Percentiles rank a stretch among this genome's conserved stretches.
These are phyloP conservation scores for Cerceris ruficornis DNA, from an alignment of 2,888 invertebrate species.

Conservation along the genomic window DNA sequence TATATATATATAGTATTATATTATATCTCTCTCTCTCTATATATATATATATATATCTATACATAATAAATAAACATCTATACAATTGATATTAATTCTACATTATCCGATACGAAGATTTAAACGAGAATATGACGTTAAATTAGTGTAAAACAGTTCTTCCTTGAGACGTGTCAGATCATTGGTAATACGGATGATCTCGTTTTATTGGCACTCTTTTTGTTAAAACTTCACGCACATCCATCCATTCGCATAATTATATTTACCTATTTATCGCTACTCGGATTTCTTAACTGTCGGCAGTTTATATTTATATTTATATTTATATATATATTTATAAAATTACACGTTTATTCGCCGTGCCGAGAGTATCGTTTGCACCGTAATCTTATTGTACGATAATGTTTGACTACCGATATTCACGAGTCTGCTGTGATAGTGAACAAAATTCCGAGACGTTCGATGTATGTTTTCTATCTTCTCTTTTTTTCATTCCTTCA, in stretches of 20 bases:
- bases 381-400: conserved; percentile 18
- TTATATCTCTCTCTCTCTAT: background rate
- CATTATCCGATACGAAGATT: conserved; percentile 14
- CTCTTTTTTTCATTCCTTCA: background rate
- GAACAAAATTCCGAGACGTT: background rate
- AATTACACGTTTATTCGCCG: conserved; percentile 27
- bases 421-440: conserved; percentile 1
- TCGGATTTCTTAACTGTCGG: conserved; percentile 19
- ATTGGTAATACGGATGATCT: background rate
- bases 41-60: background rate
- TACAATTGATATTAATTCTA: conserved; percentile 1
- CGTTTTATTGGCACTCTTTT: conserved; percentile 13
- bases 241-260: conserved; percentile 4
- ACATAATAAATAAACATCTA: conserved; percentile 5
- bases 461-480: background rate
- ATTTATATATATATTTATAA: conserved; percentile 20
- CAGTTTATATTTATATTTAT: conserved; percentile 12
- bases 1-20: background rate
- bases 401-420: conserved; percentile 17
- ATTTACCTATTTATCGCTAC: conserved; percentile 13
- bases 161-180: background rate
- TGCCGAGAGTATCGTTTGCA: conserved; percentile 5
- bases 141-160: background rate
- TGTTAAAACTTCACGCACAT: conserved; percentile 14
- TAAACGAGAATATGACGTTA: background rate